These are phyloP conservation scores for Daktulosphaira vitifoliae DNA, from an alignment of 1,140 invertebrate species.

Conservation along the genomic window DNA sequence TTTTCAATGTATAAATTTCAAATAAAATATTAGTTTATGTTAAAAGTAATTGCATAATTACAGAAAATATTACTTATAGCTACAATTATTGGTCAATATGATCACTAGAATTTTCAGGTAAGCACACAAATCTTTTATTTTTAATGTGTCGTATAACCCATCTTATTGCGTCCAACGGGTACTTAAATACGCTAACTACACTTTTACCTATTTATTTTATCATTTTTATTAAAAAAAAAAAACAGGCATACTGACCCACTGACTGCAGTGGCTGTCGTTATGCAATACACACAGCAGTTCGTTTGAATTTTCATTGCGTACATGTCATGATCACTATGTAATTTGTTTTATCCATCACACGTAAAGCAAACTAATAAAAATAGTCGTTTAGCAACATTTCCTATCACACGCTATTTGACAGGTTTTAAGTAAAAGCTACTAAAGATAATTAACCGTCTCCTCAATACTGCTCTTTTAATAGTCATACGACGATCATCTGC, in stretches of 20 bases:
- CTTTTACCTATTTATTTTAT: slow-evolving; percentile 34
- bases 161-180: neutral
- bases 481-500: too few relatives aligned
- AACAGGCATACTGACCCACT: slow-evolving; percentile 21
- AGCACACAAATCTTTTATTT: too few relatives aligned
- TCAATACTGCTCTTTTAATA: too few relatives aligned
- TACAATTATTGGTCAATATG: too few relatives aligned
- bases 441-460: too few relatives aligned
- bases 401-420: neutral
- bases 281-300: neutral
- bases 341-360: slow-evolving; percentile 23
- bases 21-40: too few relatives aligned
- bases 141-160: neutral
- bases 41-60: too few relatives aligned
- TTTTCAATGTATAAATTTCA: too few relatives aligned
- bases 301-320: slow-evolving; percentile 19
- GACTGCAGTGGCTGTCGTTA: slow-evolving; percentile 6
- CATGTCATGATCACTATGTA: slow-evolving; percentile 22
- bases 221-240: slow-evolving; percentile 20
- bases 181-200: neutral
- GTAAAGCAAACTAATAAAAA: slow-evolving; percentile 1
- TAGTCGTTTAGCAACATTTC: slow-evolving; percentile 28
- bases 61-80: too few relatives aligned
- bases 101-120: too few relatives aligned
- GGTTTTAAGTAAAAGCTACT: too few relatives aligned